Base-by-base conservation (phyloP, 2,797 vertebrate genomes). In the Gouania willdenowi region DNA sequence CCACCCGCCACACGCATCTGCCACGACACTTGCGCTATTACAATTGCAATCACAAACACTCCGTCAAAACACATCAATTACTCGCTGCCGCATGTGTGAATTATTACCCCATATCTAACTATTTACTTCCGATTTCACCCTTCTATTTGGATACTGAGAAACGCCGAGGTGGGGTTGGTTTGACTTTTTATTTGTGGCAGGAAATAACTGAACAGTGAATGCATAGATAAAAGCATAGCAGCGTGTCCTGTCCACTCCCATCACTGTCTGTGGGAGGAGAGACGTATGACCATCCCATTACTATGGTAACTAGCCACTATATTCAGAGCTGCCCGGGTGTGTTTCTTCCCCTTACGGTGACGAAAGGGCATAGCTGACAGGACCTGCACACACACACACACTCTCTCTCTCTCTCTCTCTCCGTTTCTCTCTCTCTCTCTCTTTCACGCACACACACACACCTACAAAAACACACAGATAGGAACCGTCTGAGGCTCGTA, bases 231-330 rank as follows among this genome's bases (percentile, higher is more conserved):
- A 78, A 83, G 79, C 77, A 77, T 63, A 72, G 71, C 74, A 35
- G 64, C 68, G 44, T 81, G 79, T 72, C 72, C 79, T 88, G 86
- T 87, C 85, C 82, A 61, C 69, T 82, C 54, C 63, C 69, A 83
- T 88, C 82, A 79, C 66, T 66, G 69, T 85, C 78, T 81, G 43
- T 32, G 50, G 63, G 40, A 57, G 66, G 67, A 79, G 67, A 75
- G 75, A 82, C 45, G 69, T 73, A 82, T 80, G 81, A 81, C 82
- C 78, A 65, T 78, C 68, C 80, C 77, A 85, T 90, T 88, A 87
- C 87, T 88, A 87, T 87, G 85, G 85, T 86, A 90, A 89, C 85
- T 75, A 83, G 71, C 72, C 75, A 64, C 79, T 87, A 87, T 88
- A 83, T 88, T 87, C 83, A 83, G 79, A 79, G 71, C 72, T 81